phyloP scores from a whole-genome alignment of 2,113 vertebrate species.

The Microcebus jonahi region DNA sequence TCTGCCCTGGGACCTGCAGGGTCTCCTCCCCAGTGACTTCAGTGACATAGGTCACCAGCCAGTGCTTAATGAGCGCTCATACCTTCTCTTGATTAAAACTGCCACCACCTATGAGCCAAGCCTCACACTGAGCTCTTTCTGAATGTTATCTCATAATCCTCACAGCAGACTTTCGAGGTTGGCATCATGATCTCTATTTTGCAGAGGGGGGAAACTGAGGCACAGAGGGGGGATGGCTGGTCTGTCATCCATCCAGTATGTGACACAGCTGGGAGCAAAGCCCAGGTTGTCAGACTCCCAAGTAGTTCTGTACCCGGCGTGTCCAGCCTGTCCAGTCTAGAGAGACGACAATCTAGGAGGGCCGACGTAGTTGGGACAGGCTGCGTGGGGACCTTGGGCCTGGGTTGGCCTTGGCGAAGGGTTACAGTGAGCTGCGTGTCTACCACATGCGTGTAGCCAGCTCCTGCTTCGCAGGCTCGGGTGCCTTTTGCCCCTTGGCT shows the following conservation, averaged over 20 bases:
- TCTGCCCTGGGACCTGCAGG: neutral
- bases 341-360: neutral
- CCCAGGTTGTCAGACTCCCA: neutral
- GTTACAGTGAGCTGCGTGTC: neutral
- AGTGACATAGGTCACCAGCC: neutral
- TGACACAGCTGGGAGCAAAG: neutral
- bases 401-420: neutral
- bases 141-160: neutral
- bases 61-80: accelerated
- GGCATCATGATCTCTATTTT: neutral
- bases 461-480: neutral
- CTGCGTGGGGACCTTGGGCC: neutral
- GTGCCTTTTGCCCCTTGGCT: neutral
- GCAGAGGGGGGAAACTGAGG: neutral
- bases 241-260: neutral
- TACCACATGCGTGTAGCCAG: neutral
- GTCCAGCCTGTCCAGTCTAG: neutral
- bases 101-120: neutral
- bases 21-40: neutral
- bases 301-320: neutral
- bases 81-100: neutral
- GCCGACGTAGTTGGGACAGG: neutral
- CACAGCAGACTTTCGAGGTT: neutral
- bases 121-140: neutral
- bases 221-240: neutral